Evolutionary conservation across 2,113 vertebrate species (phyloP).

Genomic region (Myotis lucifugus): DNA sequence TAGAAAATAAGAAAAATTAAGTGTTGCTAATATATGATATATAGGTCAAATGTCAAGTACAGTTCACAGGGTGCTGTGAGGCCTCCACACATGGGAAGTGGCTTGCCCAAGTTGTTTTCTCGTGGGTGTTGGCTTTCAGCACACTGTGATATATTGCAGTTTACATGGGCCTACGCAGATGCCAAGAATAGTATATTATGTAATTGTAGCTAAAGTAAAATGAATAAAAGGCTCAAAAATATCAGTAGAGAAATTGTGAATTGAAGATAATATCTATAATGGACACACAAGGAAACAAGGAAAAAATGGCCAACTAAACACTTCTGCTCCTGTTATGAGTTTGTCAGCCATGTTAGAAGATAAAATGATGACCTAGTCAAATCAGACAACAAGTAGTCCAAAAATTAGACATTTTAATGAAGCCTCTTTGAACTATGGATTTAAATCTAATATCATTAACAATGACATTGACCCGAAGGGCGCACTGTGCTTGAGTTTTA

Average conservation of each 20-base stretch:
- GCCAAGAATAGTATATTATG: neutral
- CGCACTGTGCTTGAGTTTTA: neutral
- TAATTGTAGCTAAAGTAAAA: slow-evolving; percentile 25
- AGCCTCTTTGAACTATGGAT: neutral
- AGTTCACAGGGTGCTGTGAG: neutral
- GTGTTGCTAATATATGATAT: neutral
- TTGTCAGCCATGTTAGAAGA: neutral
- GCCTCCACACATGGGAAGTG: neutral
- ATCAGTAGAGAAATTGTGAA: neutral
- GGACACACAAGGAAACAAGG: neutral
- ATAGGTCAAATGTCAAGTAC: neutral
- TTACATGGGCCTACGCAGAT: neutral
- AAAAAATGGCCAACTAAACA: neutral
- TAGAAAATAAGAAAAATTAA: slow-evolving; percentile 2
- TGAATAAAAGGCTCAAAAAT: slow-evolving; percentile 24
- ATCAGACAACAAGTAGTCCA: neutral
- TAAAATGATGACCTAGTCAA: neutral
- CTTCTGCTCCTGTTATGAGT: neutral
- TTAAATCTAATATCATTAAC: neutral
- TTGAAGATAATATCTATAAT: neutral
- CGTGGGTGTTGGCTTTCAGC: neutral
- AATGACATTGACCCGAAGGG: neutral
- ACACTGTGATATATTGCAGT: neutral
- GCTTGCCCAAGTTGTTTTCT: neutral
- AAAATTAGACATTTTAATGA: neutral